Evolutionary conservation across 2,113 vertebrate genomes (phyloP), one percentile per base, ranked within the genome.

Genomic region (Osmerus mordax): DNA sequence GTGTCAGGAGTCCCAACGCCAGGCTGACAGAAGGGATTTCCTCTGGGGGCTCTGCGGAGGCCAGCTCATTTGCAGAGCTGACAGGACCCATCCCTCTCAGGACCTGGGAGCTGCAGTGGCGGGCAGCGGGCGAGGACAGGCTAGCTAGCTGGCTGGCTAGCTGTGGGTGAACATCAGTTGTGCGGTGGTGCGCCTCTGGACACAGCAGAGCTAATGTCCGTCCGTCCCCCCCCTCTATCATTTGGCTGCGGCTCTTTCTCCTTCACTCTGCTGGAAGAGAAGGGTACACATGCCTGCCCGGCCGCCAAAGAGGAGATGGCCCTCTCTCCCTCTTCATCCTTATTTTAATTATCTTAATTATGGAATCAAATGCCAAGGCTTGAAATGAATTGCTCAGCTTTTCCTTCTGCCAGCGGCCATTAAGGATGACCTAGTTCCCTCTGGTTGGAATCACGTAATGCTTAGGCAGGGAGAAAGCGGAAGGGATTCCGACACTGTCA

Each of bases 301-400:
- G 41, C 41, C 67, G 62, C 66, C 29, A 61, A 54, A 3, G 58
- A 82, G 56, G 60, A 75, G 68, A 28, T 79, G 78, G 28, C 41
- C 29, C 62, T 69, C 66, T 55, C 32, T 28, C 61, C 67, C 51
- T 71, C 61, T 56, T 13, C 51, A 11, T 3, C 61, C 55, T 6
- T 59, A 66, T 83, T 87, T 86, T 84, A 84, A 89, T 90, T 63
- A 87, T 87, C 71, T 86, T 84, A 86, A 88, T 89, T 84, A 85
- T 81, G 67, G 78, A 86, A 86, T 85, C 72, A 78, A 75, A 74
- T 88, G 80, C 82, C 80, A 83, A 64, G 47, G 32, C 55, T 72
- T 75, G 65, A 71, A 83, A 84, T 70, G 53, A 85, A 84, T 83
- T 75, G 72, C 81, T 79, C 66, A 36, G 73, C 70, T 80, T 74